These are phyloP conservation scores for Phyllostomus hastatus DNA, from an alignment of 2,113 vertebrate species.

Conservation along the genomic window DNA sequence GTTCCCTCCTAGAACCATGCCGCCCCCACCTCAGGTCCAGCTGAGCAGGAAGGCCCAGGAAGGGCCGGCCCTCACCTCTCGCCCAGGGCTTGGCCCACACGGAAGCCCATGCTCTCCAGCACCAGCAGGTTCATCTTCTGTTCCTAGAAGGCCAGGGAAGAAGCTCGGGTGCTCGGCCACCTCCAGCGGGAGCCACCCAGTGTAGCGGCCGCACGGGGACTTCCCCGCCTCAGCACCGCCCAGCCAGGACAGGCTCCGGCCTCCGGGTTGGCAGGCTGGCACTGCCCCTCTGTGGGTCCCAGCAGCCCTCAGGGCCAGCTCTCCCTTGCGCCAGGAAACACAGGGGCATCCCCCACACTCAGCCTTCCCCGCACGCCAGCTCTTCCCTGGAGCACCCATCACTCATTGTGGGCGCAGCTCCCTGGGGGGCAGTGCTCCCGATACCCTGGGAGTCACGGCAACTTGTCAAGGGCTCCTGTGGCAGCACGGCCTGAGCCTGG, in stretches of 20 bases:
- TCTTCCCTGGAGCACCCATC: neutral
- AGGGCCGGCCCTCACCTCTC: constrained; percentile 81
- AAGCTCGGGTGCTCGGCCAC: neutral
- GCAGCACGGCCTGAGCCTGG: neutral
- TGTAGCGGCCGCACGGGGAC: neutral
- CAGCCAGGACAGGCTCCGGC: neutral
- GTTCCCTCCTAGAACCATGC: neutral
- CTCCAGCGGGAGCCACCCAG: fast-evolving
- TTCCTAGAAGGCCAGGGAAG: constrained; percentile 72
- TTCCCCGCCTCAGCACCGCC: fast-evolving
- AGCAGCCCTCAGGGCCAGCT: neutral
- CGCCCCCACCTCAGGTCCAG: neutral
- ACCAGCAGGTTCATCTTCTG: constrained; percentile 81
- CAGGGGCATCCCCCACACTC: neutral
- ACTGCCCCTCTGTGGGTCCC: neutral
- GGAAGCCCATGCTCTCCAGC: constrained; percentile 89
- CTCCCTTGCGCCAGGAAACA: neutral
- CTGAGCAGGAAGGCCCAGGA: neutral
- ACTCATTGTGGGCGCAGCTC: fast-evolving
- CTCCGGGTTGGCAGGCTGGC: neutral
- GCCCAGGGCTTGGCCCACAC: constrained; percentile 89
- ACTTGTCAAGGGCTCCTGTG: neutral
- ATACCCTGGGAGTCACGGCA: neutral
- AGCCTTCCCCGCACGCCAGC: neutral
- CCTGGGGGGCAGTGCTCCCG: neutral